phyloP scores from a whole-genome alignment of 2,113 vertebrate species.

The Lophius piscatorius region DNA sequence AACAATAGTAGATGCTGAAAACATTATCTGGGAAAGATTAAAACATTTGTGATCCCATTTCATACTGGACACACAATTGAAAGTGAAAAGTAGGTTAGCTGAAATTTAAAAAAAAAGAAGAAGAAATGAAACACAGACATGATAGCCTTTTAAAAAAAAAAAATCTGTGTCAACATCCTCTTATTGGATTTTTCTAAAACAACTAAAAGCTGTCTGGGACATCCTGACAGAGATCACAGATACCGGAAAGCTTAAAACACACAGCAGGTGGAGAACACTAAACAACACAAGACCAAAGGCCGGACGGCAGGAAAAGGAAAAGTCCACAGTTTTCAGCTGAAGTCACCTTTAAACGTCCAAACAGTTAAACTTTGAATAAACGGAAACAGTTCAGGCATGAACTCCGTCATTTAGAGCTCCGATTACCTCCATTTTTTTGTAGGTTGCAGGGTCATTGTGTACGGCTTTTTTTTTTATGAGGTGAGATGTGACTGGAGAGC shows the following conservation, averaged over 20 bases:
- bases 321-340: constrained; percentile 5
- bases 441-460: not conserved
- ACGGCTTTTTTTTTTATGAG: not conserved
- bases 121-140: constrained; percentile 7
- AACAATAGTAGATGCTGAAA: constrained; percentile 23
- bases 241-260: constrained; percentile 34
- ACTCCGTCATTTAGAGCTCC: not conserved
- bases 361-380: constrained; percentile 12
- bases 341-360: constrained; percentile 25
- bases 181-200: constrained; percentile 26
- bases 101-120: not conserved
- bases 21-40: constrained; percentile 39
- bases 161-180: constrained; percentile 25
- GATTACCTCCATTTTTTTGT: not conserved
- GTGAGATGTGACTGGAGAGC: not conserved
- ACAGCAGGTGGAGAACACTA: constrained; percentile 34
- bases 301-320: constrained; percentile 32
- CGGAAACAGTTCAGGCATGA: constrained; percentile 9
- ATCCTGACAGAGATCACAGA: constrained; percentile 24
- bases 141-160: constrained; percentile 8
- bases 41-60: constrained; percentile 27
- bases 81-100: constrained; percentile 25
- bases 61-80: constrained; percentile 15
- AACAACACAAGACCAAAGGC: constrained; percentile 38
- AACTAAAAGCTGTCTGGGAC: constrained; percentile 21